Evolutionary conservation across 2,797 vertebrate genomes (phyloP).

Genomic region (Danio jaintianensis): DNA sequence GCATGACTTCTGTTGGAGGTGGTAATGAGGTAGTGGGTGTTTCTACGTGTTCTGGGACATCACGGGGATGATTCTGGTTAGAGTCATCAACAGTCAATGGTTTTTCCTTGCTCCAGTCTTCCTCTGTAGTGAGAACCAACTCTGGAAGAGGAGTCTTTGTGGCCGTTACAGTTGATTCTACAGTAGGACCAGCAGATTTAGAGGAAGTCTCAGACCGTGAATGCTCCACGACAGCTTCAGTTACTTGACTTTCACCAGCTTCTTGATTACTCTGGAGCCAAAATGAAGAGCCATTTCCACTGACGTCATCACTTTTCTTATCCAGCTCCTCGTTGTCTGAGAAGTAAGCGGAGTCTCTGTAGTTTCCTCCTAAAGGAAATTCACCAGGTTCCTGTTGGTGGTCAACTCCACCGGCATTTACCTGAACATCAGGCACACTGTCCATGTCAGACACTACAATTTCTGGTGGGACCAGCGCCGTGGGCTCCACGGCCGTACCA

Average conservation of each 20-base stretch:
- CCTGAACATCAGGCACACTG: slow-evolving; percentile 62
- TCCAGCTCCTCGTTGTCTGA: slow-evolving; percentile 97
- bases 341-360: slow-evolving; percentile 98
- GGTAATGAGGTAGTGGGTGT: slow-evolving; percentile 53
- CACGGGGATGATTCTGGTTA: slow-evolving; percentile 35
- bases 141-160: slow-evolving; percentile 41
- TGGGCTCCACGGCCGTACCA: slow-evolving; percentile 57
- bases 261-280: slow-evolving; percentile 60
- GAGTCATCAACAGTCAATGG: slow-evolving; percentile 57
- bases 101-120: slow-evolving; percentile 56
- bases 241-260: slow-evolving; percentile 28
- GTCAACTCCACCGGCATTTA: slow-evolving; percentile 66
- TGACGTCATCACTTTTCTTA: slow-evolving; percentile 83
- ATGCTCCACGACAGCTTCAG: slow-evolving; percentile 44
- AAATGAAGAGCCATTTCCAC: slow-evolving; percentile 46
- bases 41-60: slow-evolving; percentile 43
- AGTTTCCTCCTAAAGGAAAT: slow-evolving; percentile 75
- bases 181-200: slow-evolving; percentile 44
- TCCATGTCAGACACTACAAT: slow-evolving; percentile 88
- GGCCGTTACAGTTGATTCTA: slow-evolving; percentile 27
- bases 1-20: slow-evolving; percentile 56
- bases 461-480: slow-evolving; percentile 77
- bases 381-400: slow-evolving; percentile 70
- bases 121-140: slow-evolving; percentile 52
- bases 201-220: slow-evolving; percentile 51